These are phyloP conservation scores for Acrocera orbiculus DNA, from an alignment of 2,888 invertebrate species.

Conservation along the genomic window DNA sequence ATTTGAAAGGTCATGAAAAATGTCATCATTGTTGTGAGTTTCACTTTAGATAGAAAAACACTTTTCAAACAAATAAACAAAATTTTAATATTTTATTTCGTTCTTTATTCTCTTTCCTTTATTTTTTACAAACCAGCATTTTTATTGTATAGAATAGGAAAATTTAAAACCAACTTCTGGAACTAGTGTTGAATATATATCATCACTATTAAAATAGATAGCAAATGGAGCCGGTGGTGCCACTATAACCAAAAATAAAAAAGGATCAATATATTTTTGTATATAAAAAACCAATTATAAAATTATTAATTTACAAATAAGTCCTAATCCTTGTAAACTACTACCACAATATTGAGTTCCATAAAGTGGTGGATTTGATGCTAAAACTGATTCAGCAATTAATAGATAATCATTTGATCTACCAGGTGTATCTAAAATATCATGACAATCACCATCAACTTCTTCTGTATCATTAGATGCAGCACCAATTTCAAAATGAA, in stretches of 20 bases:
- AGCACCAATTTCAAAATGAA: slow-evolving; percentile 3
- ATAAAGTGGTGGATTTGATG: slow-evolving; percentile 24
- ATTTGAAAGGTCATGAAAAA: too few relatives aligned
- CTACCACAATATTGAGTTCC: slow-evolving; percentile 27
- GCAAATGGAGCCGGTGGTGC: slow-evolving; percentile 41
- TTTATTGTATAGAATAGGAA: slow-evolving; percentile 17
- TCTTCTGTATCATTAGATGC: background rate
- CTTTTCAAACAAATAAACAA: too few relatives aligned
- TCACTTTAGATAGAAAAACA: too few relatives aligned
- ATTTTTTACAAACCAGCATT: background rate
- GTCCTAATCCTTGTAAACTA: slow-evolving; percentile 15
- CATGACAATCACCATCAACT: slow-evolving; percentile 35
- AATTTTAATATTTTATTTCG: too few relatives aligned
- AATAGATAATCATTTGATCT: slow-evolving; percentile 35
- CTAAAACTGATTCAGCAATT: slow-evolving; percentile 36
- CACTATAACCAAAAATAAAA: slow-evolving; percentile 26
- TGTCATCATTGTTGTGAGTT: too few relatives aligned
- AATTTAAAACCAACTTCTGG: slow-evolving; percentile 23
- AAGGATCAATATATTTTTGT: background rate
- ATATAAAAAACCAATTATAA: background rate
- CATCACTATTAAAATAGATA: slow-evolving; percentile 40
- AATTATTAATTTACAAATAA: slow-evolving; percentile 9
- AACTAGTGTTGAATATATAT: slow-evolving; percentile 20
- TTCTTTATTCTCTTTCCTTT: too few relatives aligned
- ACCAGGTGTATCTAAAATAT: slow-evolving; percentile 34